These are phyloP conservation scores for Ruditapes philippinarum DNA, from an alignment of 1,140 invertebrate species.

Conservation along the genomic window DNA sequence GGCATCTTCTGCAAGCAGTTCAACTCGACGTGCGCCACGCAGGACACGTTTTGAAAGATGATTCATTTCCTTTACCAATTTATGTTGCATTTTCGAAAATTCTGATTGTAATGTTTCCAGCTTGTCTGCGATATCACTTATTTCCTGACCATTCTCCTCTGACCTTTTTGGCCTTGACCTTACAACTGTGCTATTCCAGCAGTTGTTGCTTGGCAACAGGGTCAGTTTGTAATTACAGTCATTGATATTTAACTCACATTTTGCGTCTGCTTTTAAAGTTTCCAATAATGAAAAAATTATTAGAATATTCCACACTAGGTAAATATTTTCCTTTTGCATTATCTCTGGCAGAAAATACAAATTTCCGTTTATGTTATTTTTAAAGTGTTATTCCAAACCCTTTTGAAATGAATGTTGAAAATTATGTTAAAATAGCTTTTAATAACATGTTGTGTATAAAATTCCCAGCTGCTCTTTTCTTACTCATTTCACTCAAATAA, in stretches of 20 bases:
- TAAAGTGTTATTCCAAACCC: too few relatives aligned
- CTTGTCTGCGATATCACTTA: not conserved
- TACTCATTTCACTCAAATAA: too few relatives aligned
- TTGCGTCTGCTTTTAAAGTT: not conserved
- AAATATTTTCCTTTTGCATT: too few relatives aligned
- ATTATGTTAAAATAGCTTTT: too few relatives aligned
- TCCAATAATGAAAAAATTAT: not conserved
- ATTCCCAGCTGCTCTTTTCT: too few relatives aligned
- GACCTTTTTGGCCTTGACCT: slow-evolving; percentile 15
- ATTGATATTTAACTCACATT: slow-evolving; percentile 22
- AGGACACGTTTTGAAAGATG: slow-evolving; percentile 69
- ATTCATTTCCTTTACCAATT: slow-evolving; percentile 70
- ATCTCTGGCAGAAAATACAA: too few relatives aligned
- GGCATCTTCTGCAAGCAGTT: slow-evolving; percentile 26
- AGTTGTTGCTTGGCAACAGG: slow-evolving; percentile 37
- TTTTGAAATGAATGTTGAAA: too few relatives aligned
- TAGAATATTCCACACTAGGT: not conserved
- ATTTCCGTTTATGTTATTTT: too few relatives aligned
- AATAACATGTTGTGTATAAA: too few relatives aligned
- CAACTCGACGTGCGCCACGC: slow-evolving; percentile 72
- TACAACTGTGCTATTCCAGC: not conserved
- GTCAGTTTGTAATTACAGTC: not conserved
- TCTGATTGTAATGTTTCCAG: not conserved
- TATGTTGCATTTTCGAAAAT: slow-evolving; percentile 55
- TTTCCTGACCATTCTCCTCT: not conserved